Evolutionary conservation across 1,140 invertebrate genomes (phyloP).

Genomic region (Centruroides sculpturatus): DNA sequence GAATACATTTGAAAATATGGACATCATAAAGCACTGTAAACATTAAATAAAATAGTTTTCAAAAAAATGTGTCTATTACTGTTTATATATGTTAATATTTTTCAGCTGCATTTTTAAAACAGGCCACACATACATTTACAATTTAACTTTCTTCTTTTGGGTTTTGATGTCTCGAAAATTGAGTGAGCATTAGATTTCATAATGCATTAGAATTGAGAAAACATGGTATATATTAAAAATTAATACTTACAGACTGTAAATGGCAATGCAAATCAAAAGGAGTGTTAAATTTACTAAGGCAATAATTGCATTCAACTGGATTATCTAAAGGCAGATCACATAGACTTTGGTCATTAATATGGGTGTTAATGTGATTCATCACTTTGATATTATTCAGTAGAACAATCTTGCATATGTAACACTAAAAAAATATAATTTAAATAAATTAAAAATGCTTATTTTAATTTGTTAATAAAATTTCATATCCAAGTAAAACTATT

Average conservation of each 20-base stretch:
- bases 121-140: not conserved
- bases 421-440: slow-evolving; percentile 26
- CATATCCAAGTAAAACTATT: too few species aligned
- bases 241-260: slow-evolving; percentile 28
- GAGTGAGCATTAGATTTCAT: too few species aligned
- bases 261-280: slow-evolving; percentile 33
- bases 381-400: slow-evolving; percentile 30
- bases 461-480: too few species aligned
- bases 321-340: slow-evolving; percentile 30
- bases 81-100: slow-evolving; percentile 3
- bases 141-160: too few species aligned
- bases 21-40: too few species aligned
- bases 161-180: too few species aligned
- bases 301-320: slow-evolving; percentile 31
- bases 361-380: slow-evolving; percentile 30
- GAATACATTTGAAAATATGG: too few species aligned
- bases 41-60: not conserved
- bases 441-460: too few species aligned
- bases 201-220: too few species aligned
- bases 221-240: too few species aligned
- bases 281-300: slow-evolving; percentile 32
- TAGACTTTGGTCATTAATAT: slow-evolving; percentile 29
- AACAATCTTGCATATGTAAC: slow-evolving; percentile 30
- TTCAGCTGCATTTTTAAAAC: not conserved
- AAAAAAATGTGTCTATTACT: not conserved